phyloP scores from a whole-genome alignment of 1,140 invertebrate genomes.

The Polyergus mexicanus region DNA sequence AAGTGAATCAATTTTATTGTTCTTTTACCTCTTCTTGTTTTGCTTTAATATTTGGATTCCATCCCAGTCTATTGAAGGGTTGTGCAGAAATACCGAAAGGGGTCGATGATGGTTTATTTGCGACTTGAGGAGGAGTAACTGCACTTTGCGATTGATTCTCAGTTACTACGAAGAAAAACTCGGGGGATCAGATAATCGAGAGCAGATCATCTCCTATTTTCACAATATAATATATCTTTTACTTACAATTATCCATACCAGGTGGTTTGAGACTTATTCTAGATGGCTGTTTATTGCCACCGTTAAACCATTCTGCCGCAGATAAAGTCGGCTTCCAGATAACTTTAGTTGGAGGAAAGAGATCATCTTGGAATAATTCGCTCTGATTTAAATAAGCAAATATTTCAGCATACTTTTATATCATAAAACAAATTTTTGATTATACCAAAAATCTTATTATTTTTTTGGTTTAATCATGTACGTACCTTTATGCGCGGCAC shows the following conservation, averaged over 20 bases:
- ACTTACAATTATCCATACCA: slow-evolving; percentile 95
- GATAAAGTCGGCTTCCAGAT: slow-evolving; percentile 93
- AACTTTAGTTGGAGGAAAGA: slow-evolving; percentile 96
- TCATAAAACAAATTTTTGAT: background rate
- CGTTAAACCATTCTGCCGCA: slow-evolving; percentile 92
- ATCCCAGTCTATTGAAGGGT: slow-evolving; percentile 86
- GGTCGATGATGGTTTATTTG: slow-evolving; percentile 80
- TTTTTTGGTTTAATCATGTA: background rate
- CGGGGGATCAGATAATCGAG: slow-evolving; percentile 59
- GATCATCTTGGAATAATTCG: slow-evolving; percentile 98
- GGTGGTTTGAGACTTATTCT: slow-evolving; percentile 93
- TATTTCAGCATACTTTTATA: background rate
- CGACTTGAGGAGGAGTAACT: slow-evolving; percentile 78
- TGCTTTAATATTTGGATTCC: slow-evolving; percentile 88
- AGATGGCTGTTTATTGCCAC: slow-evolving; percentile 88
- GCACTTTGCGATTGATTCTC: slow-evolving; percentile 86
- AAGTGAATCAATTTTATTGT: slow-evolving; percentile 30
- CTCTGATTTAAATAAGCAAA: slow-evolving; percentile 87
- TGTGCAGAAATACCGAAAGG: slow-evolving; percentile 83
- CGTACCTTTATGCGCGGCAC: slow-evolving; percentile 96
- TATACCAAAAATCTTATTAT: background rate
- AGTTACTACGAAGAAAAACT: slow-evolving; percentile 83
- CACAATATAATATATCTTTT: slow-evolving; percentile 30
- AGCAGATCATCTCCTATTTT: background rate
- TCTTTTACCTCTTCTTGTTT: slow-evolving; percentile 89